These are phyloP conservation scores for Gisinianus flammeolus DNA, from an alignment of 2,888 invertebrate species.

Conservation along the genomic window DNA sequence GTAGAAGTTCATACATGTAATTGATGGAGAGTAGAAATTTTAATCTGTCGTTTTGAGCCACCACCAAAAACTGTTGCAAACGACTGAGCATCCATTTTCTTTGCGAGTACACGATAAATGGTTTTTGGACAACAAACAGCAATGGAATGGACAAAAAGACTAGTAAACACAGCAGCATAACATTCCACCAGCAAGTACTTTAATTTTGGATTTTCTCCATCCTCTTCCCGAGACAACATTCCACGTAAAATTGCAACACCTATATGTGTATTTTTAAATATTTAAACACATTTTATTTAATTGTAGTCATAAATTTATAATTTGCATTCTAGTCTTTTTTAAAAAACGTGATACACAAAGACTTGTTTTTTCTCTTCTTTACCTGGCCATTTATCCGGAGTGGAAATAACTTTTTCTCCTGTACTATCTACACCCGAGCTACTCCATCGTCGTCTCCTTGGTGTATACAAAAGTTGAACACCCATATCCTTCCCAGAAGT, in stretches of 20 bases:
- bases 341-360: too few relatives aligned
- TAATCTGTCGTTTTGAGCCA: slow-evolving; percentile 82
- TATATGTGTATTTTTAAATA: slow-evolving; percentile 58
- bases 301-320: too few relatives aligned
- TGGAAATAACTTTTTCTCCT: slow-evolving; percentile 71
- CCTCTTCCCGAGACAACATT: slow-evolving; percentile 88
- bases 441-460: slow-evolving; percentile 75
- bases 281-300: too few relatives aligned
- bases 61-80: slow-evolving; percentile 89
- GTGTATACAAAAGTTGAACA: slow-evolving; percentile 58
- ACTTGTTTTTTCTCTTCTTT: too few relatives aligned
- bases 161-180: slow-evolving; percentile 90
- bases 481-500: slow-evolving; percentile 48
- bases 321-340: too few relatives aligned
- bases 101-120: slow-evolving; percentile 83
- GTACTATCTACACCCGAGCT: slow-evolving; percentile 69
- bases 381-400: slow-evolving; percentile 88
- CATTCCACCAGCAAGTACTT: slow-evolving; percentile 91
- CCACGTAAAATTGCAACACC: slow-evolving; percentile 93
- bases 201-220: slow-evolving; percentile 90
- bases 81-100: slow-evolving; percentile 76
- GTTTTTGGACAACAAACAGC: slow-evolving; percentile 93
- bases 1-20: slow-evolving; percentile 54
- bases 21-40: slow-evolving; percentile 72
- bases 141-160: slow-evolving; percentile 89